A percentile compares a stretch with the other conserved stretches of the same genome.
phyloP scores from a whole-genome alignment of 2,888 invertebrate species.

The Aelia acuminata region DNA sequence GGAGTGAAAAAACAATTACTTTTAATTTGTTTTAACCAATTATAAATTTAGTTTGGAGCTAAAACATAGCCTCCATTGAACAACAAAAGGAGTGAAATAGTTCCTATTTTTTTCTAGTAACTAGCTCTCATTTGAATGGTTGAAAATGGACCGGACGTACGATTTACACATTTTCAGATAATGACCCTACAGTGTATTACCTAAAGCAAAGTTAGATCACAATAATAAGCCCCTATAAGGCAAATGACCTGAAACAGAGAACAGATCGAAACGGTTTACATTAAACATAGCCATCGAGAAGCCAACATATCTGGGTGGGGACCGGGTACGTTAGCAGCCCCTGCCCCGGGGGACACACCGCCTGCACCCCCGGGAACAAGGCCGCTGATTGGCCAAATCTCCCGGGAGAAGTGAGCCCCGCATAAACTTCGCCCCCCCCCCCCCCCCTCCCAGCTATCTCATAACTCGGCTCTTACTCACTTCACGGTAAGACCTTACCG shows the following conservation, averaged over 20 bases:
- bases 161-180: too few species aligned
- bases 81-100: too few species aligned
- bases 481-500: background rate
- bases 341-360: background rate
- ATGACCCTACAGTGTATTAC: too few species aligned
- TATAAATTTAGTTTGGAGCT: too few species aligned
- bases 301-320: background rate
- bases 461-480: constrained; percentile 8
- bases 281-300: background rate
- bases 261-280: background rate
- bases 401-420: background rate
- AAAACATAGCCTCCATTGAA: too few species aligned
- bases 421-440: background rate
- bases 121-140: too few species aligned
- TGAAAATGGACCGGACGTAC: too few species aligned
- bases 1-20: too few species aligned
- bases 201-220: too few species aligned
- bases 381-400: constrained; percentile 28
- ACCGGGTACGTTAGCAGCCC: background rate
- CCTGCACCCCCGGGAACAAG: background rate
- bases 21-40: too few species aligned
- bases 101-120: too few species aligned
- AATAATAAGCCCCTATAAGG: too few species aligned
- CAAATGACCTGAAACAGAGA: background rate
- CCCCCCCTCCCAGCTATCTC: background rate